These are phyloP conservation scores for Thermophis baileyi DNA, from an alignment of 2,113 vertebrate species.

Conservation along the genomic window DNA sequence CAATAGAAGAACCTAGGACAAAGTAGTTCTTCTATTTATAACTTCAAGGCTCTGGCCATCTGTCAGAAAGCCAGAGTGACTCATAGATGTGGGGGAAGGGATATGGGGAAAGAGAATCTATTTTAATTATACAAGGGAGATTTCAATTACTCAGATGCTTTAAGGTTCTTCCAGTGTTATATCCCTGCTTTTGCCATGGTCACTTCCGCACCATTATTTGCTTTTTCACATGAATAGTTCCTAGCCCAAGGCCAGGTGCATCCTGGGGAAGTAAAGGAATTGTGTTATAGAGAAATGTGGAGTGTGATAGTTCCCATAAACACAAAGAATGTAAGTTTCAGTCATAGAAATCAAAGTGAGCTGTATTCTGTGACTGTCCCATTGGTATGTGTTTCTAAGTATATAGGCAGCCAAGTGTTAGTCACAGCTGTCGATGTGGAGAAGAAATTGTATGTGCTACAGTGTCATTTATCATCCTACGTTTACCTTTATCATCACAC, in stretches of 20 bases:
- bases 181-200: background rate
- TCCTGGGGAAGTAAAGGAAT: background rate
- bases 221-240: background rate
- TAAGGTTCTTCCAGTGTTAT: background rate
- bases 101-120: background rate
- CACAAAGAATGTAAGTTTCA: background rate
- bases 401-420: background rate
- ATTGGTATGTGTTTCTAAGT: background rate
- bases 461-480: background rate
- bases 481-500: background rate
- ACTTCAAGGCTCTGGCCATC: constrained; percentile 27
- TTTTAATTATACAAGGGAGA: constrained; percentile 1
- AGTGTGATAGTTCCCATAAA: background rate
- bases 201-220: background rate
- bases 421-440: background rate
- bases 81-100: constrained; percentile 63
- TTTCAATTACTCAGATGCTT: background rate
- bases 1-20: background rate
- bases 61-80: constrained; percentile 36
- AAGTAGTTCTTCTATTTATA: constrained; percentile 63
- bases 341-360: background rate
- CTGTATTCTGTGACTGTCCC: too few species aligned
- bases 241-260: background rate
- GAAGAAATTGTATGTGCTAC: background rate
- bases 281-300: background rate